Conservation (phyloP, 1,140 invertebrate species). For the Drosophila willistoni region DNA sequence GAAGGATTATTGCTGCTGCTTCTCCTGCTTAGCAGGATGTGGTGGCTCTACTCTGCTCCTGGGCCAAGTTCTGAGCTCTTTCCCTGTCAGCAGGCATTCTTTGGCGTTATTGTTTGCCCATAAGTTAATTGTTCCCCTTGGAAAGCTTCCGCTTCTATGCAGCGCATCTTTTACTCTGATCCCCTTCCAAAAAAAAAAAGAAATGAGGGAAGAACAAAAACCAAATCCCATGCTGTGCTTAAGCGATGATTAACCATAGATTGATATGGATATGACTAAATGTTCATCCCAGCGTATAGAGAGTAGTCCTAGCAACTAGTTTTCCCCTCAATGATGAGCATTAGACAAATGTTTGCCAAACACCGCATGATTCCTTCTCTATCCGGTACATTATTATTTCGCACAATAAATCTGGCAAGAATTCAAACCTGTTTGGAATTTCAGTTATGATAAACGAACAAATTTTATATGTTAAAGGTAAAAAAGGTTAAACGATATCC, state of each 20-base stretch:
- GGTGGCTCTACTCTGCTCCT: constrained; percentile 41
- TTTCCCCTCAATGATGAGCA: background rate
- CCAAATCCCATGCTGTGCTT: constrained; percentile 54
- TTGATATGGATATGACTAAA: constrained; percentile 53
- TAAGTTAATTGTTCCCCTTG: constrained; percentile 78
- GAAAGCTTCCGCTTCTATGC: constrained; percentile 65
- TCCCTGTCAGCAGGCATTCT: constrained; percentile 76
- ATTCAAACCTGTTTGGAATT: no score
- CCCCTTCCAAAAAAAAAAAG: constrained; percentile 29
- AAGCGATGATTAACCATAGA: constrained; percentile 68
- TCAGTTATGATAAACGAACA: no score
- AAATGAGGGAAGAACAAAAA: background rate
- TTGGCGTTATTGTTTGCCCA: constrained; percentile 79
- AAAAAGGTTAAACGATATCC: no score
- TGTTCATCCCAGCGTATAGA: constrained; percentile 16
- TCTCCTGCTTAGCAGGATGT: constrained; percentile 42
- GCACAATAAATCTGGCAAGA: background rate
- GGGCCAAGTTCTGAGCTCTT: constrained; percentile 20
- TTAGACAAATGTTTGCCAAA: constrained; percentile 3
- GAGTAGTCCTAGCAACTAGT: constrained; percentile 29
- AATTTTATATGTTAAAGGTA: no score
- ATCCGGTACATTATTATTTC: background rate
- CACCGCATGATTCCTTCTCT: background rate
- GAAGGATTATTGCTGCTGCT: constrained; percentile 78
- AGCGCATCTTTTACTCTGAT: constrained; percentile 69